phyloP scores from a whole-genome alignment of 2,888 invertebrate species.

The Tetranychus truncatus region DNA sequence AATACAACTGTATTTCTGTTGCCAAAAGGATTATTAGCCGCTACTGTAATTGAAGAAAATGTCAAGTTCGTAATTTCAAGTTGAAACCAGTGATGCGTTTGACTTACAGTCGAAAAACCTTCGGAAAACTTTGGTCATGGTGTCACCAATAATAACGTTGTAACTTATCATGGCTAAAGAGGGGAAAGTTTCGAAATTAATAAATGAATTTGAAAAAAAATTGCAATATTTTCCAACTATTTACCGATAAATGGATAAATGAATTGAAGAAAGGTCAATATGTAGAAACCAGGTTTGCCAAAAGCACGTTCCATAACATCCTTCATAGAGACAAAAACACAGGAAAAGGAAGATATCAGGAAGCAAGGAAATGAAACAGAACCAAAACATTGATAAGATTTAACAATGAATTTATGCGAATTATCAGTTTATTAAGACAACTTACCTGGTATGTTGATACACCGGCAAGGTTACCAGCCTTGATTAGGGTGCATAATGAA shows the following conservation, averaged over 20 bases:
- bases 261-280: constrained; percentile 55
- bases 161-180: constrained; percentile 53
- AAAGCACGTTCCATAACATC: constrained; percentile 58
- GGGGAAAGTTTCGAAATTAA: neutral
- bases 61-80: neutral
- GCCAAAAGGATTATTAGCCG: constrained; percentile 41
- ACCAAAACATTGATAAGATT: neutral
- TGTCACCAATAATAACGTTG: constrained; percentile 69
- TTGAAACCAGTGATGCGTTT: neutral
- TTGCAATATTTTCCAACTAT: neutral
- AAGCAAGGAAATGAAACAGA: neutral
- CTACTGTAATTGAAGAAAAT: constrained; percentile 30
- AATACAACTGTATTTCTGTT: constrained; percentile 50
- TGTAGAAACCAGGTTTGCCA: constrained; percentile 54
- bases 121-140: constrained; percentile 59
- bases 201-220: constrained; percentile 8
- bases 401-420: neutral
- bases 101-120: constrained; percentile 42
- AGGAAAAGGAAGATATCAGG: neutral
- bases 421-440: too few species aligned
- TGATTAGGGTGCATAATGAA: constrained; percentile 57
- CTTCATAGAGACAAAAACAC: constrained; percentile 27
- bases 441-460: constrained; percentile 53
- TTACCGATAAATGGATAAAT: constrained; percentile 63
- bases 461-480: constrained; percentile 53